Base-by-base conservation (phyloP, 2,113 vertebrate genomes). In the Sardina pilchardus region DNA sequence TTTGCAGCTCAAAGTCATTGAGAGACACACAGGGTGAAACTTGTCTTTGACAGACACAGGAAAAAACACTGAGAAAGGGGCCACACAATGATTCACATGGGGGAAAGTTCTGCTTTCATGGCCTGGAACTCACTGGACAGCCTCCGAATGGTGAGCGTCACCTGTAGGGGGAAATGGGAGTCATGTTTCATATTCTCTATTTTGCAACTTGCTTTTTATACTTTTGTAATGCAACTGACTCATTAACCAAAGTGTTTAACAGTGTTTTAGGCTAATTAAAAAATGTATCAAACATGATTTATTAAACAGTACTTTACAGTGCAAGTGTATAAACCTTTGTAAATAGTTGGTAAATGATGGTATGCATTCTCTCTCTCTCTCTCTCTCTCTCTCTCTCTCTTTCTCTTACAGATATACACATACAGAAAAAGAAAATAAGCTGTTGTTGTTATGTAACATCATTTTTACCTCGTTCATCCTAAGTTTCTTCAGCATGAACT, bases 381-480 rank as follows among this genome's bases (percentile, higher is more conserved):
- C 39, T 39, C 39, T 39, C 4, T n/a, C n/a, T n/a, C n/a, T n/a
- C n/a, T n/a, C n/a, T n/a, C n/a, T 56, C 50, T 56, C 19, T 5
- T n/a, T n/a, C n/a, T n/a, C n/a, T n/a, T n/a, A n/a, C n/a, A n/a
- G 4, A 56, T 6, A 56, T 1, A 56, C 53, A 56, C 19, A 56
- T 19, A 56, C 53, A 56, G 16, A 24, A 0, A 21, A 19, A 56
- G 19, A 21, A 56, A 56, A 56, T 24, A 56, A 56, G 53, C 53
- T 56, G 53, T 56, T 30, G 8, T 71, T 34, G 2, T 14, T 36
- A 75, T 36, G 16, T 14, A 12, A 14, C 10, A 75, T 75, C 10
- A 75, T 48, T 88, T 88, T 87, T 89, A 98, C 97, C 96, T 97
- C 88, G 4, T 94, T 94, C 87, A 91, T 95, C 1, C 91, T 91